These are phyloP conservation scores for Menidia menidia DNA, from an alignment of 2,797 vertebrate species.

Conservation along the genomic window DNA sequence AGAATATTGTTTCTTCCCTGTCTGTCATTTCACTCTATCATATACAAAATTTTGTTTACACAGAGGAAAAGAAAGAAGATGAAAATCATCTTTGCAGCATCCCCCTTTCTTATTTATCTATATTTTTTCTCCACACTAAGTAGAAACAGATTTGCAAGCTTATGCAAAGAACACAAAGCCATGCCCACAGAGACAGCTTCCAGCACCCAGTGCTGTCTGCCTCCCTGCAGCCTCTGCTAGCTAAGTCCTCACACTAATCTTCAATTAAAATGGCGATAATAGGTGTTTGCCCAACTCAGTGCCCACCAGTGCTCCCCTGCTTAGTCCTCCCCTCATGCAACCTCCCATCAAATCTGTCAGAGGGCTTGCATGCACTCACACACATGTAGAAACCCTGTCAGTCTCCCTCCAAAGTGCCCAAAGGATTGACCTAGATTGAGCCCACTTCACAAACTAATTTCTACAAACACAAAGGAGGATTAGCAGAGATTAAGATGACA, in stretches of 20 bases:
- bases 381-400: constrained; percentile 30
- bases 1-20: constrained; percentile 47
- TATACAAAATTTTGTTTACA: constrained; percentile 26
- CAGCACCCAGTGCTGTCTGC: constrained; percentile 48
- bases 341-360: constrained; percentile 61
- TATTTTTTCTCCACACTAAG: constrained; percentile 11
- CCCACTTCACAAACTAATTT: constrained; percentile 80
- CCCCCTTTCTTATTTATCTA: not conserved
- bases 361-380: constrained; percentile 20
- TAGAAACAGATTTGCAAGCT: constrained; percentile 51
- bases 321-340: constrained; percentile 31
- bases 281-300: constrained; percentile 75
- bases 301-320: constrained; percentile 56
- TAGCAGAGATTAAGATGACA: constrained; percentile 83
- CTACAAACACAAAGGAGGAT: constrained; percentile 80
- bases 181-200: constrained; percentile 43
- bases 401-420: constrained; percentile 56
- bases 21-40: constrained; percentile 39
- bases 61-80: constrained; percentile 4
- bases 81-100: constrained; percentile 11
- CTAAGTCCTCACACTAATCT: constrained; percentile 76
- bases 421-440: constrained; percentile 82
- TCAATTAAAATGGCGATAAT: constrained; percentile 80
- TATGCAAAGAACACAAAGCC: constrained; percentile 43
- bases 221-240: constrained; percentile 46